Evolutionary conservation across 2,113 vertebrate species (phyloP).

Genomic region (Heterocephalus glaber): DNA sequence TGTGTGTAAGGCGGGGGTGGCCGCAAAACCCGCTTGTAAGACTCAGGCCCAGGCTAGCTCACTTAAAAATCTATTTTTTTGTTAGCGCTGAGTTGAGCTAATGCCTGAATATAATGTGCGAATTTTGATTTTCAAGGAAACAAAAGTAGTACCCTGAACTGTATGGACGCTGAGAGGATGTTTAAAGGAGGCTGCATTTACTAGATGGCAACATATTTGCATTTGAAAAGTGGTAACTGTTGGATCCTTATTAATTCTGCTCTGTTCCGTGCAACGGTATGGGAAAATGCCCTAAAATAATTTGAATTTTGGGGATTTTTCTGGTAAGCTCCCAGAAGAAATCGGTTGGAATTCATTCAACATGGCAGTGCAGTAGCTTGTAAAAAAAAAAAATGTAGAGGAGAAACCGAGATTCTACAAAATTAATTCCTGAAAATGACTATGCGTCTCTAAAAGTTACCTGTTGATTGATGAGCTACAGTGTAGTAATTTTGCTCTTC

Average conservation of each 20-base stretch:
- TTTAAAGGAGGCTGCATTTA: slow-evolving; percentile 72
- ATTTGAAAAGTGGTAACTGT: slow-evolving; percentile 82
- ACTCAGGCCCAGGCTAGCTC: background rate
- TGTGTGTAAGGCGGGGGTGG: background rate
- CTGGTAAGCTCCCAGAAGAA: slow-evolving; percentile 83
- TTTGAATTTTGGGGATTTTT: slow-evolving; percentile 84
- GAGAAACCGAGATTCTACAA: slow-evolving; percentile 76
- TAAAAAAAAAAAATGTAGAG: slow-evolving; percentile 75
- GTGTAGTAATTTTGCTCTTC: slow-evolving; percentile 38
- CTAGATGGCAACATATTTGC: slow-evolving; percentile 75
- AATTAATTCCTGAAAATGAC: slow-evolving; percentile 23
- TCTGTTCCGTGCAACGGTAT: slow-evolving; percentile 71
- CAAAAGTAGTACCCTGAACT: slow-evolving; percentile 64
- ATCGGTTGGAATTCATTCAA: slow-evolving; percentile 83
- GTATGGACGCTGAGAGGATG: slow-evolving; percentile 18
- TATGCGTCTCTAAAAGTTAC: slow-evolving; percentile 63
- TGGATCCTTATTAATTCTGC: slow-evolving; percentile 79
- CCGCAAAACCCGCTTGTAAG: background rate
- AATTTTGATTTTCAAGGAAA: slow-evolving; percentile 67
- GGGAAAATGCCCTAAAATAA: slow-evolving; percentile 83
- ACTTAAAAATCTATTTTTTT: slow-evolving; percentile 37
- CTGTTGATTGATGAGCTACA: slow-evolving; percentile 74
- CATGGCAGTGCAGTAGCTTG: slow-evolving; percentile 85
- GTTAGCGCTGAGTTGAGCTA: slow-evolving; percentile 39
- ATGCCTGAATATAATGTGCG: slow-evolving; percentile 51